phyloP scores from a whole-genome alignment of 1,140 invertebrate genomes.

The Hyposmocoma kahamanoa region DNA sequence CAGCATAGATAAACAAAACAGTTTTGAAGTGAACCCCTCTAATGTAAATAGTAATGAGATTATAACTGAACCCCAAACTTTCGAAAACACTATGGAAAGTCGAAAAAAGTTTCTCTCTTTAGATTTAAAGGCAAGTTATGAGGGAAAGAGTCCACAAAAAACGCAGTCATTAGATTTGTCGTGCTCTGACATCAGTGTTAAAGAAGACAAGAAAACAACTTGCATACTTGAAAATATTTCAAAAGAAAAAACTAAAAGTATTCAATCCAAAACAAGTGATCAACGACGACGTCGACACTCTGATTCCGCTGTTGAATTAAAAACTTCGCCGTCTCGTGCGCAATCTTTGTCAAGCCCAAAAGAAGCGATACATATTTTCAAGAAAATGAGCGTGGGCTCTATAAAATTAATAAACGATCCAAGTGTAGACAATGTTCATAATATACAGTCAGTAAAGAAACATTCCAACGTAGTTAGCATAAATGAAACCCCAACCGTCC shows the following conservation, averaged over 20 bases:
- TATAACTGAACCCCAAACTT: background rate
- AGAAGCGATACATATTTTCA: background rate
- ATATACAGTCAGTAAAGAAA: slow-evolving; percentile 13
- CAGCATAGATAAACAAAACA: slow-evolving; percentile 35
- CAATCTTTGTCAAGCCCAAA: too few relatives aligned
- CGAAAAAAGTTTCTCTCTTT: slow-evolving; percentile 42
- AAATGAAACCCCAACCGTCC: slow-evolving; percentile 40
- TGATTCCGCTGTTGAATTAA: slow-evolving; percentile 21
- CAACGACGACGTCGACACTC: slow-evolving; percentile 27
- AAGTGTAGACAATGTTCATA: slow-evolving; percentile 4
- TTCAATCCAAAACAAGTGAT: slow-evolving; percentile 12
- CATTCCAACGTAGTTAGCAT: slow-evolving; percentile 33
- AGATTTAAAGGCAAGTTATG: slow-evolving; percentile 39
- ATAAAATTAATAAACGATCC: too few relatives aligned
- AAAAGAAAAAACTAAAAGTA: slow-evolving; percentile 8
- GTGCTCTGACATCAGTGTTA: too few relatives aligned
- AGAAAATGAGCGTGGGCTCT: background rate
- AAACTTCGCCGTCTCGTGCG: too few relatives aligned
- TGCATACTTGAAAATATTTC: too few relatives aligned
- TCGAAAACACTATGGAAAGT: slow-evolving; percentile 8
- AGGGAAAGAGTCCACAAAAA: slow-evolving; percentile 10
- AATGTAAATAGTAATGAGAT: background rate
- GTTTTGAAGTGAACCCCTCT: slow-evolving; percentile 13
- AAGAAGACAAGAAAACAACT: too few relatives aligned
- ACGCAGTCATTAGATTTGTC: background rate